Evolutionary conservation across 1,140 invertebrate genomes (phyloP), one percentile per base, ranked within the genome.

Genomic region (Drosophila baimaii): DNA sequence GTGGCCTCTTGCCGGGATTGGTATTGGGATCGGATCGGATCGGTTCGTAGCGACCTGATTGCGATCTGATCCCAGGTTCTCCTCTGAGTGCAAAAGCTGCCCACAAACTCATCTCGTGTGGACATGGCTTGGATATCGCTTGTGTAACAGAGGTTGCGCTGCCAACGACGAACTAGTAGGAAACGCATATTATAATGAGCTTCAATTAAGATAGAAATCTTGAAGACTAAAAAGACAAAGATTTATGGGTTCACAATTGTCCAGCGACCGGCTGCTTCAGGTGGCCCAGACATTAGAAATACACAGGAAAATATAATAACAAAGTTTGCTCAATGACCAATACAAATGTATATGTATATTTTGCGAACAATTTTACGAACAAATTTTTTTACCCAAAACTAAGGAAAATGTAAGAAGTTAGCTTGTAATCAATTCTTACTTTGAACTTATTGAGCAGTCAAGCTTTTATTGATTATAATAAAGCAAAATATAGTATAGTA

Each of bases 111-210:
- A 73, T 55, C 68, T 63, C 23, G 41, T 21, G 47, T 39, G 56
- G 49, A 61, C 41, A 31, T 62, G 47, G 56, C 41, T 25, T 65
- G 57, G 44, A 41, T 33, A 33, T 33, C 7, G 29, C 51, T 64
- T 71, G 79, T 79, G 81, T 80, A 83, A 83, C 70, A 83, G 51
- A 79, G 77, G 74, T 77, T 72, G 72, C 46, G 70, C 63, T 69
- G 47, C 37, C 13, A 49, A 51, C 51, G 0, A 41, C 33, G 39
- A 63, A 41, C 61, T 64, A 72, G 65, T 83, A 88, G 83, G 84
- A 89, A 88, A 88, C 84, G 79, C 84, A 83, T 88, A 88, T 88
- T 89, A 89, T 88, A 88, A 88, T 88, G 84, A 88, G 83, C 72
- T 89, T 88, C 83, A 88, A 88, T 88, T 88, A 88, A 88, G 83